A percentile compares a stretch with the other conserved stretches of the same genome.
These are phyloP conservation scores for Asobara japonica DNA, from an alignment of 1,140 invertebrate species.

Conservation along the genomic window DNA sequence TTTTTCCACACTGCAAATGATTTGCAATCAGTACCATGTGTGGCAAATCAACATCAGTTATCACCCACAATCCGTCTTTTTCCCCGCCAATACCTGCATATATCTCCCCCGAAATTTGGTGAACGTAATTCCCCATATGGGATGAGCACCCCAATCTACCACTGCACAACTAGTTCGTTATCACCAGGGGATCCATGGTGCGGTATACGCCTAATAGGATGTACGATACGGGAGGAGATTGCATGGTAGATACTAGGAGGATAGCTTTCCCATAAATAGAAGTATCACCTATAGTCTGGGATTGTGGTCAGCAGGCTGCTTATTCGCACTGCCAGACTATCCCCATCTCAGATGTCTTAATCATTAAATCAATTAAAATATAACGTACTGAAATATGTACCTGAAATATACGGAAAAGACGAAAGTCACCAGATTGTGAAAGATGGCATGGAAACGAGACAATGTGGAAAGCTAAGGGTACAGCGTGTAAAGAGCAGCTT, in stretches of 20 bases:
- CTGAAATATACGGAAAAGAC: neutral
- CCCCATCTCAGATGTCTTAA: neutral
- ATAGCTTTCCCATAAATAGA: neutral
- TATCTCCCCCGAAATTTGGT: neutral
- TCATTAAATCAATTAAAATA: no score
- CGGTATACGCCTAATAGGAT: constrained; percentile 13
- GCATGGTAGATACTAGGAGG: neutral
- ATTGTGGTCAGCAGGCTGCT: neutral
- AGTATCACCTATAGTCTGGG: neutral
- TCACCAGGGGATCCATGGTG: neutral
- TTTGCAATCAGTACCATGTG: neutral
- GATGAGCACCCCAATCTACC: neutral
- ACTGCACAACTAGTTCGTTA: constrained; percentile 8
- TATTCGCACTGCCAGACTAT: neutral
- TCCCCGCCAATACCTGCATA: no score
- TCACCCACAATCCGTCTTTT: neutral
- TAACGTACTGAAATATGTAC: no score
- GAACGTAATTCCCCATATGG: neutral
- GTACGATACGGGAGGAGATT: neutral
- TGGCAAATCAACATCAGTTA: neutral
- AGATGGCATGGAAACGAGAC: no score
- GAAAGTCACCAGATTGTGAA: no score
- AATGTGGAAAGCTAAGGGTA: no score
- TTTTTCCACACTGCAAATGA: no score
- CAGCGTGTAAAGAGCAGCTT: no score